phyloP scores from a whole-genome alignment of 2,113 vertebrate species.

The Mormyrus iriodes region DNA sequence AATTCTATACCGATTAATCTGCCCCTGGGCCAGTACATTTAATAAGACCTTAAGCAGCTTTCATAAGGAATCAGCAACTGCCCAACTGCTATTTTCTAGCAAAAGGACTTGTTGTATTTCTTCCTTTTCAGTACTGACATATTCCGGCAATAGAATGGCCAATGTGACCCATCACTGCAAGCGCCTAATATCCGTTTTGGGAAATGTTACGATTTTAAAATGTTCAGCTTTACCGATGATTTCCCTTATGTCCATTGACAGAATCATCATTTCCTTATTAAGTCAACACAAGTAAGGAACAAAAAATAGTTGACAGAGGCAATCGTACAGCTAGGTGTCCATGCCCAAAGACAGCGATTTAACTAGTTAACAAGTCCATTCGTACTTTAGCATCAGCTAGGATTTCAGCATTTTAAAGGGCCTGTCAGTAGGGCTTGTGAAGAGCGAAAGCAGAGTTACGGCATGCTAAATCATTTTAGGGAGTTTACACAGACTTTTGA shows the following conservation, averaged over 20 bases:
- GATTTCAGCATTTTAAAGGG: neutral
- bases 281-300: neutral
- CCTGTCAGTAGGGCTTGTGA: neutral
- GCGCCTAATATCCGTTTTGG: neutral
- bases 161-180: neutral
- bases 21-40: too few species aligned
- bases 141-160: neutral
- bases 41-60: neutral
- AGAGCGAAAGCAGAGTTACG: too few species aligned
- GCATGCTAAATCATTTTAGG: too few species aligned
- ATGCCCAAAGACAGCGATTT: neutral
- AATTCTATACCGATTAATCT: too few species aligned
- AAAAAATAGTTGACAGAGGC: neutral
- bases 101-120: neutral
- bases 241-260: neutral
- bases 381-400: neutral
- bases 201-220: neutral
- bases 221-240: neutral
- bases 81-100: neutral
- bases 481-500: neutral
- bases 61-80: neutral
- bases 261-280: neutral
- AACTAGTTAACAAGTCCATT: neutral
- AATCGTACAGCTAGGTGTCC: neutral
- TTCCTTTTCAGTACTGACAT: neutral